These are phyloP conservation scores for Chrysomallon squamiferum DNA, from an alignment of 1,140 invertebrate species.

Conservation along the genomic window DNA sequence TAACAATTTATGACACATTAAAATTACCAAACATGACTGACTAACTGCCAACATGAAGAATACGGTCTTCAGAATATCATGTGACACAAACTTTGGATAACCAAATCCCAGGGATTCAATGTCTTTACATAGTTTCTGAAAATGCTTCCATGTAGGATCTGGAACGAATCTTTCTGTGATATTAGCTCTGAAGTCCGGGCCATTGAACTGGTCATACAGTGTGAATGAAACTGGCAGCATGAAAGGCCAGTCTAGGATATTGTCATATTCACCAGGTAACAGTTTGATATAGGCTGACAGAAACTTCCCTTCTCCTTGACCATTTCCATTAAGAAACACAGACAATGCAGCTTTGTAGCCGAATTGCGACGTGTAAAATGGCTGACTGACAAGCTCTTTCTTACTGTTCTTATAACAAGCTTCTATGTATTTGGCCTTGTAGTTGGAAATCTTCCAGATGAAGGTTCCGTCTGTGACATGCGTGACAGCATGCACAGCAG, in stretches of 20 bases:
- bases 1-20: too few relatives aligned
- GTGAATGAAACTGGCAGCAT: conserved; percentile 92
- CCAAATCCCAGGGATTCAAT: conserved; percentile 91
- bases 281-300: conserved; percentile 95
- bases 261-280: conserved; percentile 92
- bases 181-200: conserved; percentile 74
- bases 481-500: conserved; percentile 71
- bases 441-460: conserved; percentile 91
- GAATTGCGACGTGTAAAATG: conserved; percentile 94
- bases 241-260: conserved; percentile 93
- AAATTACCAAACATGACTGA: too few relatives aligned
- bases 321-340: conserved; percentile 93
- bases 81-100: conserved; percentile 90
- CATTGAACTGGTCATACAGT: conserved; percentile 87
- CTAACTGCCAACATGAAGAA: too few relatives aligned
- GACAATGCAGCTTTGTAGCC: conserved; percentile 94
- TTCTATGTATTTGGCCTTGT: conserved; percentile 84
- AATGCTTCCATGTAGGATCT: conserved; percentile 94
- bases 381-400: conserved; percentile 86
- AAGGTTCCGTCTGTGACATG: conserved; percentile 73
- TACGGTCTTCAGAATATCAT: conserved; percentile 88
- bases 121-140: conserved; percentile 87
- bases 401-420: conserved; percentile 77
- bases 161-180: conserved; percentile 93
- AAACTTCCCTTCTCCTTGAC: conserved; percentile 89